Evolutionary conservation across 1,140 invertebrate genomes (phyloP).

Genomic region (Trachymyrmex cornetzi): DNA sequence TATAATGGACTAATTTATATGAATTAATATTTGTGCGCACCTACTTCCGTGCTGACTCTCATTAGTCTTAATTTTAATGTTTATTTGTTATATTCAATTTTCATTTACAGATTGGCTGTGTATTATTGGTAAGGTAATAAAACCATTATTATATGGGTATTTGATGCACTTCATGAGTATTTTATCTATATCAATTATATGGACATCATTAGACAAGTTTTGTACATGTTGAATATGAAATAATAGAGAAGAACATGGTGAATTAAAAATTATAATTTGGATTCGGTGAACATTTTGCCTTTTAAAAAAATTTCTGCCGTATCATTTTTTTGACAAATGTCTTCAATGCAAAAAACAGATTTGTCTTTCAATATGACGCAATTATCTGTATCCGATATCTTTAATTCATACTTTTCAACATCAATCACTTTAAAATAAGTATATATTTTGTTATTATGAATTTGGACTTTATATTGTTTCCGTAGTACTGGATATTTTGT

Average conservation of each 20-base stretch:
- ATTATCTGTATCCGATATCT: neutral
- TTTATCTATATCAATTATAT: neutral
- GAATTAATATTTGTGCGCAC: no score
- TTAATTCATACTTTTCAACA: neutral
- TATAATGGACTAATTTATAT: no score
- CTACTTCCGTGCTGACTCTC: no score
- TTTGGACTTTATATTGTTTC: neutral
- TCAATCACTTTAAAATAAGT: neutral
- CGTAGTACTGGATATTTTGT: neutral
- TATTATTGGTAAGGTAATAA: neutral
- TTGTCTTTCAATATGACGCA: neutral
- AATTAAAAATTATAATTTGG: neutral
- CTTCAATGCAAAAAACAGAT: neutral
- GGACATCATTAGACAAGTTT: neutral
- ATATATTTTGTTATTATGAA: neutral
- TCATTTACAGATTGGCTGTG: neutral
- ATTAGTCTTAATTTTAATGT: no score
- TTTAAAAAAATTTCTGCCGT: conserved; percentile 1
- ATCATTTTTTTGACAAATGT: neutral
- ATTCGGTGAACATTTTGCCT: neutral
- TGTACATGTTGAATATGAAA: neutral
- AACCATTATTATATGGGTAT: neutral
- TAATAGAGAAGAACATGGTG: neutral
- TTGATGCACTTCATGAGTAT: neutral
- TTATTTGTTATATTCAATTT: neutral